These are phyloP conservation scores for Phodopus roborovskii DNA, from an alignment of 2,113 vertebrate genomes.

Conservation along the genomic window DNA sequence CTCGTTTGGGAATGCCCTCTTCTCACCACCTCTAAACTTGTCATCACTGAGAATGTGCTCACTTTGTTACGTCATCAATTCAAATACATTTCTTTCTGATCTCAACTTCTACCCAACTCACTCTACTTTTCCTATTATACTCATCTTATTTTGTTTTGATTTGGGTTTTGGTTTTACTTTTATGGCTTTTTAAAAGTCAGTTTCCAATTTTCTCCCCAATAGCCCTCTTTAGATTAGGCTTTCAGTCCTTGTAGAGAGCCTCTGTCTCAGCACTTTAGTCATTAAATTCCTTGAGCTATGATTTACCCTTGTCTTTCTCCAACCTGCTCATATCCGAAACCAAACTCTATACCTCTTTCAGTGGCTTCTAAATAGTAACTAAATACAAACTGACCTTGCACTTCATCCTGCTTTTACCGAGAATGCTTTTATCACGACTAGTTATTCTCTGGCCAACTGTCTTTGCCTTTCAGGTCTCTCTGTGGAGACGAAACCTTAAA, in stretches of 20 bases:
- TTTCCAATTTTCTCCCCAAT: conserved; percentile 4
- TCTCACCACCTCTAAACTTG: neutral
- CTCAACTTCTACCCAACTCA: neutral
- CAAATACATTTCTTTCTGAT: neutral
- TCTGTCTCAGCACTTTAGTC: neutral
- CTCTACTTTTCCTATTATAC: neutral
- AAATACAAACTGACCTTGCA: neutral
- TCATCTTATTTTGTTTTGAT: neutral
- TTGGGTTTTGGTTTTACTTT: conserved; percentile 11
- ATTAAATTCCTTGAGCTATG: neutral
- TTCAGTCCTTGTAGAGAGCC: neutral
- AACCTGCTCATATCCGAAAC: neutral
- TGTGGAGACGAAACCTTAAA: conserved; percentile 22
- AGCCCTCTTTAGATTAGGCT: neutral
- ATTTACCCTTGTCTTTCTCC: neutral
- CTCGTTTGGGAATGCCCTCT: neutral
- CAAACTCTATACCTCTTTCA: conserved; percentile 1
- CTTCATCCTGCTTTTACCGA: conserved; percentile 43
- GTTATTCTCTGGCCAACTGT: conserved; percentile 2
- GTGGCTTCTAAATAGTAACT: neutral
- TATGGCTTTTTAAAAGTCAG: conserved; percentile 24
- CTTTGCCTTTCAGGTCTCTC: conserved; percentile 20
- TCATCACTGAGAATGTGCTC: neutral
- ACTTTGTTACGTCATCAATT: conserved; percentile 21
- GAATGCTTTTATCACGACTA: neutral